Evolutionary conservation across 1,140 invertebrate species (phyloP).

Genomic region (Bombus confusus): DNA sequence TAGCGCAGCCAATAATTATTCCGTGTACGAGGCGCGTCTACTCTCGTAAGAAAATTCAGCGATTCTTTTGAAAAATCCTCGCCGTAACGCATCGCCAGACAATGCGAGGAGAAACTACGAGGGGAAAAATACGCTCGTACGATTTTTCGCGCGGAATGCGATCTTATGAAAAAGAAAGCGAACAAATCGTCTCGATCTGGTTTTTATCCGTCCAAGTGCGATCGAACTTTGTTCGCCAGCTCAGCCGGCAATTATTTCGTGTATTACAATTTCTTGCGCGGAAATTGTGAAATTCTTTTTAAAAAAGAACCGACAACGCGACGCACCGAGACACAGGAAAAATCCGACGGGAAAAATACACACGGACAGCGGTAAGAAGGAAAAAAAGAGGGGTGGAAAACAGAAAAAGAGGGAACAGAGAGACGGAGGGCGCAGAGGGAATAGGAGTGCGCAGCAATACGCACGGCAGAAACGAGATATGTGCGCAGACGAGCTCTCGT

Average conservation of each 20-base stretch:
- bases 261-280: too few relatives aligned
- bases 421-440: background rate
- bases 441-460: conserved; percentile 34
- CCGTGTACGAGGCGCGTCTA: background rate
- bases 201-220: too few relatives aligned
- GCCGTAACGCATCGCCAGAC: too few relatives aligned
- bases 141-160: too few relatives aligned
- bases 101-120: background rate
- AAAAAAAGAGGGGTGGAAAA: background rate
- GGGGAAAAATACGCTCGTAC: background rate
- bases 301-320: background rate
- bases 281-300: background rate
- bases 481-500: conserved; percentile 44
- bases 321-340: background rate
- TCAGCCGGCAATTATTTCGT: too few relatives aligned
- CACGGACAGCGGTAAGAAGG: background rate
- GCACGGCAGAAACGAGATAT: conserved; percentile 42
- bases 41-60: too few relatives aligned
- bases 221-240: too few relatives aligned
- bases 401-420: background rate
- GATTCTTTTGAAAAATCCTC: background rate
- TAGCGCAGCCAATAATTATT: background rate
- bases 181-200: too few relatives aligned
- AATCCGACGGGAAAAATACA: background rate
- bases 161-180: too few relatives aligned